A percentile compares a stretch with the other conserved stretches of the same genome.
Evolutionary conservation across 2,797 vertebrate genomes (phyloP).

Genomic region (Neostethus bicornis): DNA sequence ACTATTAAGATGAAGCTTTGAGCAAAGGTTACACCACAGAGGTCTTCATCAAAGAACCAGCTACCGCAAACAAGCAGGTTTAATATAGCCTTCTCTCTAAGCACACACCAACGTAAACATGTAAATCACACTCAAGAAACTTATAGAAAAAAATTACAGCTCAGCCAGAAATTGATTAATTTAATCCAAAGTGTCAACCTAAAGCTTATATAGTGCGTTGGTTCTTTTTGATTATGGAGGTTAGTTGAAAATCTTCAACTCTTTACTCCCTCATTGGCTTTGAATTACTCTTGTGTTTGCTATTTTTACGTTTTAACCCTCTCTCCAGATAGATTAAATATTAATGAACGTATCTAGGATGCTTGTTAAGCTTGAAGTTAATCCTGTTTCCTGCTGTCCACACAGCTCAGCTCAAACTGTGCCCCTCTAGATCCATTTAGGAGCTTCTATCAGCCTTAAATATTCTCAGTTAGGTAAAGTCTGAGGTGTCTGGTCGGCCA

Average conservation of each 20-base stretch:
- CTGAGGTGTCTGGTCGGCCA: constrained; percentile 39
- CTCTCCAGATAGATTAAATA: constrained; percentile 49
- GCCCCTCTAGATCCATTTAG: constrained; percentile 29
- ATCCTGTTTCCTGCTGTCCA: constrained; percentile 50
- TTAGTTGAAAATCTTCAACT: constrained; percentile 43
- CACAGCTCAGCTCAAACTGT: constrained; percentile 14
- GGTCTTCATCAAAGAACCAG: constrained; percentile 34
- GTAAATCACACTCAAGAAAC: too few species aligned
- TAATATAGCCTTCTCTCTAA: constrained; percentile 41
- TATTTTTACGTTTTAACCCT: constrained; percentile 1
- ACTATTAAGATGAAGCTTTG: constrained; percentile 35
- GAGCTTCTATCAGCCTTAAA: constrained; percentile 9
- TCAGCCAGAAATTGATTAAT: neutral
- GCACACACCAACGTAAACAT: constrained; percentile 19
- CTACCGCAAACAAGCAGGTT: constrained; percentile 28
- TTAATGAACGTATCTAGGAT: constrained; percentile 63
- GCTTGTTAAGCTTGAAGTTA: constrained; percentile 61
- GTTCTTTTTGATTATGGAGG: constrained; percentile 42
- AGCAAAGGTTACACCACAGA: constrained; percentile 52
- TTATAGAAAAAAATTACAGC: constrained; percentile 3
- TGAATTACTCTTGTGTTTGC: constrained; percentile 16
- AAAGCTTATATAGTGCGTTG: constrained; percentile 29
- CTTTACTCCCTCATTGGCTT: constrained; percentile 22
- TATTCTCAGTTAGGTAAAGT: neutral
- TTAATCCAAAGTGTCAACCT: constrained; percentile 23